phyloP scores from a whole-genome alignment of 2,113 vertebrate genomes.

The Sterna hirundo region DNA sequence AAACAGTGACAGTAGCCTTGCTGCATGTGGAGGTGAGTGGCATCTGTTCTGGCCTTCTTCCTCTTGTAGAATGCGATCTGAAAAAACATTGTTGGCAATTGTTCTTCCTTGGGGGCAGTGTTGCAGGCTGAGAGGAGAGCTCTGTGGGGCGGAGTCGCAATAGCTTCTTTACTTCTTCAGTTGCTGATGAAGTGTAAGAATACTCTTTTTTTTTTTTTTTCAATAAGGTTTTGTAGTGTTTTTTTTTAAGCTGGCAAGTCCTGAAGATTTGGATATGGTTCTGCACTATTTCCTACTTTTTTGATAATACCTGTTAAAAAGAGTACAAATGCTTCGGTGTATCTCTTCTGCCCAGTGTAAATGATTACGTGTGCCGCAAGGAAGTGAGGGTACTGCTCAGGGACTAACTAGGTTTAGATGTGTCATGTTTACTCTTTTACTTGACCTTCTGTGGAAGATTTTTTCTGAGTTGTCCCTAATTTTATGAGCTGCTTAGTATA shows the following conservation, averaged over 20 bases:
- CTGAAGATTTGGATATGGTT: neutral
- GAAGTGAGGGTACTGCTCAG: neutral
- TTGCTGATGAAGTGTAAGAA: neutral
- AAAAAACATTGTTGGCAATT: accelerated
- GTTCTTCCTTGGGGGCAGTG: neutral
- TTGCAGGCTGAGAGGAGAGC: neutral
- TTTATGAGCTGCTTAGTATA: neutral
- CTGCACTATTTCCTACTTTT: neutral
- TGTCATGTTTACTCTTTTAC: neutral
- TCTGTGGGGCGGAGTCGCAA: accelerated
- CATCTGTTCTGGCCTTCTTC: neutral
- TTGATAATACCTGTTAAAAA: neutral
- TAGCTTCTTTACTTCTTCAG: neutral
- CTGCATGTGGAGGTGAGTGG: neutral
- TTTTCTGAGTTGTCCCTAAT: neutral
- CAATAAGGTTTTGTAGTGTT: neutral
- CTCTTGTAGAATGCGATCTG: neutral
- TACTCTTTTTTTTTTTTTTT: neutral
- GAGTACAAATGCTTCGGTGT: neutral
- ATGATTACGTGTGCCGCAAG: too few relatives aligned
- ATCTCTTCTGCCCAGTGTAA: neutral
- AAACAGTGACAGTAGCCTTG: neutral
- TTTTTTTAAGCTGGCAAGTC: neutral
- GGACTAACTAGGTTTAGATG: neutral
- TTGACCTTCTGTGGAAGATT: neutral